These are phyloP conservation scores for Luscinia megarhynchos DNA, from an alignment of 2,797 vertebrate genomes.

Conservation along the genomic window DNA sequence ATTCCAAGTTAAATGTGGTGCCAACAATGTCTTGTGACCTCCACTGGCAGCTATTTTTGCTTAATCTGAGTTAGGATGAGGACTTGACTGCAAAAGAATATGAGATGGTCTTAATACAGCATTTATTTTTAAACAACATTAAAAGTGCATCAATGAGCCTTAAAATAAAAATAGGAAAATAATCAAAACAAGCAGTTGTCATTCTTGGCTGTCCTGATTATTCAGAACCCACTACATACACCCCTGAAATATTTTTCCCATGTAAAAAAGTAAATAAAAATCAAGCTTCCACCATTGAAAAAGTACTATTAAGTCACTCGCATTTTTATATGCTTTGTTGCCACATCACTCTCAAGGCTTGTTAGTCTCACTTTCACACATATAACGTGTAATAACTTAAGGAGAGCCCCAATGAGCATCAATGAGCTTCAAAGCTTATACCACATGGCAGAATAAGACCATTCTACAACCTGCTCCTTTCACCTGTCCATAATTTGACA, in stretches of 20 bases:
- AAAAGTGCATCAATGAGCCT: background rate
- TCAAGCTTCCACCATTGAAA: background rate
- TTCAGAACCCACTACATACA: background rate
- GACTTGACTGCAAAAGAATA: background rate
- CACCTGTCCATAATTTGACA: background rate
- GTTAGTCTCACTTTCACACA: background rate
- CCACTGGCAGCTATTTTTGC: background rate
- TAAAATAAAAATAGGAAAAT: background rate
- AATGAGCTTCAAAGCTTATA: background rate
- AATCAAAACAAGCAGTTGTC: background rate
- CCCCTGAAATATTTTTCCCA: background rate
- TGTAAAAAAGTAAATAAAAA: background rate
- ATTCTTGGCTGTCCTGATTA: background rate
- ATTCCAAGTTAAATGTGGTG: constrained; percentile 4
- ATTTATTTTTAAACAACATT: background rate
- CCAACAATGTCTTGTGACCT: constrained; percentile 4
- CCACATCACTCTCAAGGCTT: background rate
- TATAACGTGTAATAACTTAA: background rate
- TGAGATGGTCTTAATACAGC: background rate
- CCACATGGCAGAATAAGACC: background rate
- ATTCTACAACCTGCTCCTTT: background rate
- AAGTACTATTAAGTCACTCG: background rate
- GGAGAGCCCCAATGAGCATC: background rate
- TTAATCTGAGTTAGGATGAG: background rate
- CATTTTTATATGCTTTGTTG: background rate